phyloP scores from a whole-genome alignment of 53 echinoderm and acorn worm species.

The Paelopatides confundens region DNA sequence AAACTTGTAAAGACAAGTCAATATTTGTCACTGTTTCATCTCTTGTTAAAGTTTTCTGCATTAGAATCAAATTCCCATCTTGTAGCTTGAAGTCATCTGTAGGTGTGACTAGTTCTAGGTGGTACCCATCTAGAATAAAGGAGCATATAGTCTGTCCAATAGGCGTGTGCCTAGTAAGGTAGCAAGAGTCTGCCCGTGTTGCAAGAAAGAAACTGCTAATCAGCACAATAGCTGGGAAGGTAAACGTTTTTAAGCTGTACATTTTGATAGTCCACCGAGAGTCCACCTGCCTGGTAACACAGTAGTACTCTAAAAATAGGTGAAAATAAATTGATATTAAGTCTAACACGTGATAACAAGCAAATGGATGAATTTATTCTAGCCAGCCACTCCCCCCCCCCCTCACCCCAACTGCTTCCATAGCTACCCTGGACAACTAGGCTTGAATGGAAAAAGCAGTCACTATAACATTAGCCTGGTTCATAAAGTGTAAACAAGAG shows the following conservation, averaged over 20 bases:
- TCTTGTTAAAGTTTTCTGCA: neutral
- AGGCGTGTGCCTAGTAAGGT: neutral
- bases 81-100: neutral
- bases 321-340: no score
- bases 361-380: no score
- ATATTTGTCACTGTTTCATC: neutral
- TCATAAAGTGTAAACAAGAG: no score
- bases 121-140: constrained; percentile 2
- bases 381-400: no score
- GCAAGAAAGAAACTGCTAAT: neutral
- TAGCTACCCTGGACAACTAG: no score
- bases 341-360: no score
- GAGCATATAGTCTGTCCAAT: constrained; percentile 9
- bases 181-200: neutral
- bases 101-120: neutral
- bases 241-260: neutral
- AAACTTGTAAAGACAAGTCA: neutral
- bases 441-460: no score
- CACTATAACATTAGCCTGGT: no score
- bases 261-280: neutral
- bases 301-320: no score
- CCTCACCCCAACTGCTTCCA: no score
- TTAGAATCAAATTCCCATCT: constrained; percentile 4
- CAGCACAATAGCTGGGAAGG: neutral
- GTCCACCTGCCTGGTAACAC: no score